Conservation (phyloP, 2,888 invertebrate genomes). For the Agrenia bidenticulata region DNA sequence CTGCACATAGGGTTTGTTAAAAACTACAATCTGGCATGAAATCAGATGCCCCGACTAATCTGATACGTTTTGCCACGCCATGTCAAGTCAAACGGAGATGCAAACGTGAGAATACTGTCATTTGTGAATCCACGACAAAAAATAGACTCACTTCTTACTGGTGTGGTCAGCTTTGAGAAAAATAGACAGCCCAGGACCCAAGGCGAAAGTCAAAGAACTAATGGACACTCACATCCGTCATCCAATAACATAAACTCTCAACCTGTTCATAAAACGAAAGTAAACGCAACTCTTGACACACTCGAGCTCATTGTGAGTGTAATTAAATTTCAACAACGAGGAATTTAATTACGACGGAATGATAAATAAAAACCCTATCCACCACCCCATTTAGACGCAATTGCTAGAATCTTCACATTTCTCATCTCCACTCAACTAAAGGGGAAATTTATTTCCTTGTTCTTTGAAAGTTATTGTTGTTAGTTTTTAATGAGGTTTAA, state of each 20-base stretch:
- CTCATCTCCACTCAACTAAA: background rate
- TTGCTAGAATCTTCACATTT: too few relatives aligned
- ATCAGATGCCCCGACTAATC: slow-evolving; percentile 20
- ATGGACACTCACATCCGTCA: slow-evolving; percentile 11
- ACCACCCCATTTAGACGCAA: too few relatives aligned
- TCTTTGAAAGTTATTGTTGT: slow-evolving; percentile 22
- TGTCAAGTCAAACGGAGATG: slow-evolving; percentile 11
- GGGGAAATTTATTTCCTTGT: slow-evolving; percentile 19
- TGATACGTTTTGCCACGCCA: slow-evolving; percentile 16
- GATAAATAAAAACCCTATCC: slow-evolving; percentile 12
- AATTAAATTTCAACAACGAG: slow-evolving; percentile 20
- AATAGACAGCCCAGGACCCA: background rate
- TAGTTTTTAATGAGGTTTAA: slow-evolving; percentile 19
- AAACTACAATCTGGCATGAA: slow-evolving; percentile 32
- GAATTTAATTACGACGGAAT: slow-evolving; percentile 19
- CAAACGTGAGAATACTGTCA: slow-evolving; percentile 20
- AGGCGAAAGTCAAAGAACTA: background rate
- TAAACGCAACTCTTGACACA: slow-evolving; percentile 12
- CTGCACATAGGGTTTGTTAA: background rate
- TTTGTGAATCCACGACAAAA: slow-evolving; percentile 11
- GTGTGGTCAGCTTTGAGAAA: too few relatives aligned
- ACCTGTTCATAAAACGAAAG: slow-evolving; percentile 4
- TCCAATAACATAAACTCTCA: slow-evolving; percentile 5
- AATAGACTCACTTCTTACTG: background rate
- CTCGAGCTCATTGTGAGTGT: slow-evolving; percentile 10